These are phyloP conservation scores for Slavum lentiscoides DNA, from an alignment of 2,888 invertebrate genomes.

Conservation along the genomic window DNA sequence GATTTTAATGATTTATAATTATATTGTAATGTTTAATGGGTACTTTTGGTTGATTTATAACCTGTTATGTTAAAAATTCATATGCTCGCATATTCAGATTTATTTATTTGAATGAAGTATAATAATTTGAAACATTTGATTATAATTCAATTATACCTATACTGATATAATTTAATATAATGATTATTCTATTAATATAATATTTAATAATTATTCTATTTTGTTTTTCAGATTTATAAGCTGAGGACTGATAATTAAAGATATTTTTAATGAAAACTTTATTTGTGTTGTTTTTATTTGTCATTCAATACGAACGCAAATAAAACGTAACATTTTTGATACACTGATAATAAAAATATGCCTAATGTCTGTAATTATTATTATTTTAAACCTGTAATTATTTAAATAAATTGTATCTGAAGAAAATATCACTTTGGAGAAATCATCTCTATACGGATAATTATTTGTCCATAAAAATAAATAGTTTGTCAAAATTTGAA, in stretches of 20 bases:
- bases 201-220: not conserved
- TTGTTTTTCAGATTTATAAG: constrained; percentile 48
- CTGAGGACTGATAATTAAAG: constrained; percentile 32
- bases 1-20: too few species aligned
- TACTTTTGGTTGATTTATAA: too few species aligned
- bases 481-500: not conserved
- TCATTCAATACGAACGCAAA: not conserved
- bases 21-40: too few species aligned
- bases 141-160: not conserved
- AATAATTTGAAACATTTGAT: not conserved
- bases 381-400: not conserved
- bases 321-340: not conserved
- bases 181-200: not conserved
- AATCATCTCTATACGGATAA: not conserved
- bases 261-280: constrained; percentile 3
- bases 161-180: not conserved
- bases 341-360: not conserved
- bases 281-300: not conserved
- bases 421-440: not conserved
- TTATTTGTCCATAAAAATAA: not conserved
- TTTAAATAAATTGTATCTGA: not conserved
- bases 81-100: not conserved
- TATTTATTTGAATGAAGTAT: not conserved
- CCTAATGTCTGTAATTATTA: too few species aligned
- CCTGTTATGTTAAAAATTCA: too few species aligned